These are phyloP conservation scores for Eurytoma californica DNA, from an alignment of 2,888 invertebrate genomes.

Conservation along the genomic window DNA sequence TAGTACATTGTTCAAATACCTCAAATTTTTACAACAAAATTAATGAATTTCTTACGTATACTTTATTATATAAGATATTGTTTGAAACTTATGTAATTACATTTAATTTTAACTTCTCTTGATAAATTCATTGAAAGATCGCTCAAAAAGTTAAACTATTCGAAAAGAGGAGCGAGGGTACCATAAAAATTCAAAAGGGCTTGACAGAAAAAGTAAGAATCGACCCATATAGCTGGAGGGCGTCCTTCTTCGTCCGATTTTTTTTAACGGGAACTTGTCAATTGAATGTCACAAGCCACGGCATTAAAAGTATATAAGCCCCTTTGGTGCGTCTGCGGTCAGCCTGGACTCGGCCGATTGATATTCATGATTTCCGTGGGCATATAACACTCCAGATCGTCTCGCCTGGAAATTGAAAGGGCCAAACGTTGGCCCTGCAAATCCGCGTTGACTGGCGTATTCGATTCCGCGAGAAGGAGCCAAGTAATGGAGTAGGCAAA, in stretches of 20 bases:
- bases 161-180: background rate
- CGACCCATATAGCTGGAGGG: conserved; percentile 14
- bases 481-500: conserved; percentile 52
- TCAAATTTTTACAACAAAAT: too few relatives aligned
- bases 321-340: conserved; percentile 15
- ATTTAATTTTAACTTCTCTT: background rate
- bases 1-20: too few relatives aligned
- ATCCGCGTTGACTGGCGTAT: conserved; percentile 51
- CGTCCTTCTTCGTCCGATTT: conserved; percentile 6
- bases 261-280: background rate
- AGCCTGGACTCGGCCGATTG: conserved; percentile 38
- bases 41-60: too few relatives aligned
- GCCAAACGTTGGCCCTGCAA: conserved; percentile 30
- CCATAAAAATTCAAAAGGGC: background rate
- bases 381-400: conserved; percentile 40
- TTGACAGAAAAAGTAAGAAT: conserved; percentile 25
- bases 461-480: conserved; percentile 39
- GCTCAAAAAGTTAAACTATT: conserved; percentile 1
- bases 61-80: too few relatives aligned
- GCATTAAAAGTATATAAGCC: conserved; percentile 48
- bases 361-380: conserved; percentile 56
- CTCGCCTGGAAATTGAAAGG: conserved; percentile 55
- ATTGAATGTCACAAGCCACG: background rate
- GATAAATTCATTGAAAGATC: background rate
- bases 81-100: background rate